phyloP scores from a whole-genome alignment of 2,797 vertebrate species.

The Sebastes ruberrimus region DNA sequence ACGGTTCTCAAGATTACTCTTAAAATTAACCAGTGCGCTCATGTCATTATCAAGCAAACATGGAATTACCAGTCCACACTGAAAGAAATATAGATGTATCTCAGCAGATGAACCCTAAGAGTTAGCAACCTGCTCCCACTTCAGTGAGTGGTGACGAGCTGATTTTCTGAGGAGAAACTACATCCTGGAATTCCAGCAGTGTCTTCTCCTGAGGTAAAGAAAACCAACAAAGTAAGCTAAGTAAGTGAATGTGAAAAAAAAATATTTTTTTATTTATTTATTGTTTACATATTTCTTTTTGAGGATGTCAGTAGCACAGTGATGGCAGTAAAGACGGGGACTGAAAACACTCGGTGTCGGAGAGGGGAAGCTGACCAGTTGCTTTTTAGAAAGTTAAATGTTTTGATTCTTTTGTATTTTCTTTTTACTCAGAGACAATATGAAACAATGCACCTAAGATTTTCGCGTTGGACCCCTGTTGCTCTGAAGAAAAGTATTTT shows the following conservation, averaged over 20 bases:
- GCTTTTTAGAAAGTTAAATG: slow-evolving; percentile 35
- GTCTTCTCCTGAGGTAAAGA: slow-evolving; percentile 73
- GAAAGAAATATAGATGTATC: slow-evolving; percentile 55
- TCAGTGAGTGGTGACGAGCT: slow-evolving; percentile 35
- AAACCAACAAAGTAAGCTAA: slow-evolving; percentile 81
- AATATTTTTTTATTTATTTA: slow-evolving; percentile 80
- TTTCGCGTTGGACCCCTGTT: slow-evolving; percentile 67
- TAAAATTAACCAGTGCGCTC: slow-evolving; percentile 48
- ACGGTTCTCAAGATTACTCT: slow-evolving; percentile 52
- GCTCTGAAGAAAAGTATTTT: slow-evolving; percentile 75
- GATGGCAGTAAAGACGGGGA: slow-evolving; percentile 42
- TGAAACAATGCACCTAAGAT: slow-evolving; percentile 55
- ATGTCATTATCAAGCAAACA: slow-evolving; percentile 62
- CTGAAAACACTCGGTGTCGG: slow-evolving; percentile 35
- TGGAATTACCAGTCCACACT: slow-evolving; percentile 40
- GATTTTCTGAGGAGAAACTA: slow-evolving; percentile 58
- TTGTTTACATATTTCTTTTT: slow-evolving; percentile 71
- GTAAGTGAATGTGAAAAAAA: slow-evolving; percentile 84
- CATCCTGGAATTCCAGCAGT: slow-evolving; percentile 61
- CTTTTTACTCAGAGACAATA: slow-evolving; percentile 73
- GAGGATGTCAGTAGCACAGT: slow-evolving; percentile 70
- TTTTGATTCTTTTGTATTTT: slow-evolving; percentile 67
- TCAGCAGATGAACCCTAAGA: slow-evolving; percentile 54
- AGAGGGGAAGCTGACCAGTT: slow-evolving; percentile 46
- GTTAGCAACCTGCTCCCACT: slow-evolving; percentile 50